Base-by-base conservation (phyloP, 1,140 invertebrate species). In the Mycetomoellerius zeteki region DNA sequence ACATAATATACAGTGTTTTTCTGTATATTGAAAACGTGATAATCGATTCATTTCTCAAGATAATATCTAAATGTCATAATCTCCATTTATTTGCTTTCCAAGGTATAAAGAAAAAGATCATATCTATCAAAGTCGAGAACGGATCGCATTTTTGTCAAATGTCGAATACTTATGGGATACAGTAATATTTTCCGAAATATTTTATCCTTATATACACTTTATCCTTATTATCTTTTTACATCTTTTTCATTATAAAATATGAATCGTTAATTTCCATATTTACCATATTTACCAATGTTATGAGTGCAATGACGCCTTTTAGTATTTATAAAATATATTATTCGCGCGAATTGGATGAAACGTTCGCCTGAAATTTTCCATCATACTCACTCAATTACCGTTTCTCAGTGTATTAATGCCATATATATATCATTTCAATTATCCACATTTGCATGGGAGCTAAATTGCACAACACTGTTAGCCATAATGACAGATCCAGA, bases 381-480 rank as follows among this genome's bases (percentile, higher is more conserved):
- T 21, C 19, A 19, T 47, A 60, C 43, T 58, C 52, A 58, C 56
- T 73, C 67, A 82, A 75, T 84, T 73, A 73, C 47, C 37, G 7
- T 82, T 71, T 14, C 33, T 72, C 24, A 0, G 12, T 30, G 14
- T 60, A 73, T 73, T 73, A 73, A 73, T 50, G 47, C 21, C 47
- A 30, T 62, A n/a, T 64, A 27, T n/a, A 27, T 54, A 60, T 84
- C 24, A 21, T 73, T 84, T 73, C 69, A 60, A 60, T 82, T 73
- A 73, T 73, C 24, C 37, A 37, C 80, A 14, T 47, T 52, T 72
- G 65, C 52, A 56, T 52, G 52, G 54, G 5, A 60, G 14, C 80
- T 3, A 82, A 73, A 82, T 82, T 82, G 19, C 67, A 50, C 54
- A 82, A 82, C 67, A 47, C 64, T 72, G 52, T 82, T 58, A 82